Percentiles rank a stretch among this genome's conserved stretches.
Conservation (phyloP, 2,797 vertebrate genomes). For the Phoebastria nigripes region DNA sequence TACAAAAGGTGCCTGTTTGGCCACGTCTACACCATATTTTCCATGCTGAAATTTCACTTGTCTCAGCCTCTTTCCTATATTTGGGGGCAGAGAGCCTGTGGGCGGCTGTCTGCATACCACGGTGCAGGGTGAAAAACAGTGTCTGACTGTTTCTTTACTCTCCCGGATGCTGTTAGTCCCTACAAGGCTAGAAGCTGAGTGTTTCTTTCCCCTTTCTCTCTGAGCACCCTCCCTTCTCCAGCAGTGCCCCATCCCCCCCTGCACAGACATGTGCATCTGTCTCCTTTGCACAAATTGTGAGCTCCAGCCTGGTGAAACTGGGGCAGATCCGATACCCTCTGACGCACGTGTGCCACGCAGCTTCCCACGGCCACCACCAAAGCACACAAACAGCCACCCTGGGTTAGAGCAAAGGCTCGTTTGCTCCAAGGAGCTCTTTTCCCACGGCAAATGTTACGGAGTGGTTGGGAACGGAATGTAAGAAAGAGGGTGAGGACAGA, state of each 20-base stretch:
- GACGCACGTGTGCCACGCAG: rapidly evolving
- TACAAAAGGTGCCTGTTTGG: background rate
- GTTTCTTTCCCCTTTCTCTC: background rate
- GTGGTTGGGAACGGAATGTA: background rate
- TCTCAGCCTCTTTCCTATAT: background rate
- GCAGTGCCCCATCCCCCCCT: rapidly evolving
- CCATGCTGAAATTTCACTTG: background rate
- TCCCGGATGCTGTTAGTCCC: background rate
- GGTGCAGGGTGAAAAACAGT: background rate
- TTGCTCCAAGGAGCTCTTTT: background rate
- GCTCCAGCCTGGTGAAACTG: background rate
- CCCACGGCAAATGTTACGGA: rapidly evolving
- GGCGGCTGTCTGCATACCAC: background rate
- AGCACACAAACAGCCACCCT: background rate
- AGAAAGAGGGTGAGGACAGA: background rate
- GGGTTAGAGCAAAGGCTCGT: background rate
- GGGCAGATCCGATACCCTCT: background rate
- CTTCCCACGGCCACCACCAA: background rate
- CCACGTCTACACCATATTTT: background rate
- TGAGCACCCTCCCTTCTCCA: background rate
- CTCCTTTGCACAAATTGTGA: background rate
- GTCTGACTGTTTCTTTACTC: background rate
- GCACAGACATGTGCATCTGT: rapidly evolving
- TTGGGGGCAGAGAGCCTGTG: background rate
- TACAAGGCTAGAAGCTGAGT: background rate